These are phyloP conservation scores for Crotalus tigris DNA, from an alignment of 2,113 vertebrate genomes.

Conservation along the genomic window DNA sequence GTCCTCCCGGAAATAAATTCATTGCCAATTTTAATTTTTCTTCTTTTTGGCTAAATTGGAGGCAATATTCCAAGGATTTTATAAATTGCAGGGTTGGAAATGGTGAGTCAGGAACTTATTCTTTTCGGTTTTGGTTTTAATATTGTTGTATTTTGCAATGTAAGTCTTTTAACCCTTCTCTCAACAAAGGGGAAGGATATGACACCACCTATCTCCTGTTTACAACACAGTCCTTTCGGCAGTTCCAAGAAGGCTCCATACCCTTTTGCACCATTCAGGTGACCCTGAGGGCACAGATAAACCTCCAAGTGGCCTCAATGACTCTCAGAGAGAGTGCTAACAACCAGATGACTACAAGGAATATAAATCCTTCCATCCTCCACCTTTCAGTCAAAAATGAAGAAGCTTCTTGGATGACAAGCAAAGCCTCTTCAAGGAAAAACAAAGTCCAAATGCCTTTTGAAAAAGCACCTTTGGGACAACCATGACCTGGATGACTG, in stretches of 20 bases:
- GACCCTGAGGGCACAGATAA: not conserved
- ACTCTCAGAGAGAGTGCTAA: not conserved
- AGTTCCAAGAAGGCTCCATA: not conserved
- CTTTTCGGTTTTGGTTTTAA: not conserved
- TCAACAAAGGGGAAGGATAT: not conserved
- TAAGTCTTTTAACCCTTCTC: not conserved
- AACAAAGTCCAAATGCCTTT: not conserved
- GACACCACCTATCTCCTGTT: not conserved
- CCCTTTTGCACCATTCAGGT: not conserved
- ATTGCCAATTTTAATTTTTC: not conserved
- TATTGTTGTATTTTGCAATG: not conserved
- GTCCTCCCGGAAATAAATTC: not conserved
- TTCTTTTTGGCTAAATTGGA: not conserved
- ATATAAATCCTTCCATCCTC: not conserved
- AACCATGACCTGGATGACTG: not conserved
- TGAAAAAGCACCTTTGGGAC: not conserved
- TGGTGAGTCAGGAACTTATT: not conserved
- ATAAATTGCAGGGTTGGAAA: not conserved
- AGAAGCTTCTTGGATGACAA: not conserved
- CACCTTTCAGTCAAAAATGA: not conserved
- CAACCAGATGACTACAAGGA: not conserved
- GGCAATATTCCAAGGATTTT: not conserved
- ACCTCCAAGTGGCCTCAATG: not conserved
- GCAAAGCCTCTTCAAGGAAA: not conserved
- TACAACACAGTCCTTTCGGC: not conserved